Evolutionary conservation across 2,888 invertebrate genomes (phyloP).

Genomic region (Caenorhabditis macrosperma): DNA sequence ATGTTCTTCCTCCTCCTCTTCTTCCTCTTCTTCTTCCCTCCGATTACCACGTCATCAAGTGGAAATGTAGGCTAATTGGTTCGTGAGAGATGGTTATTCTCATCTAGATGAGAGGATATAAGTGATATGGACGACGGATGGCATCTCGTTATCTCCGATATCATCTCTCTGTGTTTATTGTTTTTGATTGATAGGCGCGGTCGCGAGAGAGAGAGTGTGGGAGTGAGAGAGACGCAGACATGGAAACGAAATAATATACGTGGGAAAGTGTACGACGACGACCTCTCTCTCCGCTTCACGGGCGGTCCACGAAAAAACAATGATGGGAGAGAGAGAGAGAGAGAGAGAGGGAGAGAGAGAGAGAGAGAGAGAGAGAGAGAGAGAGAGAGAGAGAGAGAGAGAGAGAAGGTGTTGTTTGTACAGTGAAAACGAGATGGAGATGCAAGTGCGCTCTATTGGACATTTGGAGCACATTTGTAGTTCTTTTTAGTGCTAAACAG

Average conservation of each 20-base stretch:
- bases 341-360: too few relatives aligned
- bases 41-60: slow-evolving; percentile 16
- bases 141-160: slow-evolving; percentile 38
- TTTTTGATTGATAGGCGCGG: slow-evolving; percentile 49
- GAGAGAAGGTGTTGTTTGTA: not conserved
- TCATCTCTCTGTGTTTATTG: slow-evolving; percentile 5
- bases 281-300: slow-evolving; percentile 8
- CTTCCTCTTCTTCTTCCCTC: slow-evolving; percentile 12
- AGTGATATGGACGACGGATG: not conserved
- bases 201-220: slow-evolving; percentile 3
- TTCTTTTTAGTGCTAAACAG: too few relatives aligned
- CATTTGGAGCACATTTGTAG: not conserved
- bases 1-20: slow-evolving; percentile 22
- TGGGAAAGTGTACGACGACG: slow-evolving; percentile 32
- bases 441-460: not conserved
- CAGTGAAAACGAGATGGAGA: not conserved
- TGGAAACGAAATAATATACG: slow-evolving; percentile 28
- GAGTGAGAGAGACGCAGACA: slow-evolving; percentile 11
- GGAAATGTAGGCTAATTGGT: slow-evolving; percentile 44
- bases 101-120: slow-evolving; percentile 2
- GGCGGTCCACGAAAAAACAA: slow-evolving; percentile 3
- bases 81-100: not conserved
- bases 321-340: not conserved
- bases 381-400: not conserved
- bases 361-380: too few relatives aligned